Percentiles rank a stretch among this genome's conserved stretches.
Evolutionary conservation across 2,888 invertebrate genomes (phyloP).

Genomic region (Sesamia inferens): DNA sequence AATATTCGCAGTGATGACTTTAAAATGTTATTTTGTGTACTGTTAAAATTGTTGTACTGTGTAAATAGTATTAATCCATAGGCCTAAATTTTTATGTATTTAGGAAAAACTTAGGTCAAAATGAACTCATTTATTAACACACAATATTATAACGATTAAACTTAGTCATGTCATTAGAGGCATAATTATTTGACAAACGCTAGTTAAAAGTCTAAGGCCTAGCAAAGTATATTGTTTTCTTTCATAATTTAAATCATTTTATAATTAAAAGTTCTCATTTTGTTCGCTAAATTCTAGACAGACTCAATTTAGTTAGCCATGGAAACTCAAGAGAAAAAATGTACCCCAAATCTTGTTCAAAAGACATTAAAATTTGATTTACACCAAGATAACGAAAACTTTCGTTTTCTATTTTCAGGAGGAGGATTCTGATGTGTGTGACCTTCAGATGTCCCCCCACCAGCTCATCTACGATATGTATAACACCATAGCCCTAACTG

Average conservation of each 20-base stretch:
- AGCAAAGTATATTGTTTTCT: neutral
- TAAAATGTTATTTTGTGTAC: neutral
- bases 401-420: slow-evolving; percentile 87
- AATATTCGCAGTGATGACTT: slow-evolving; percentile 13
- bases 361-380: too few species aligned
- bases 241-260: neutral
- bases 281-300: neutral
- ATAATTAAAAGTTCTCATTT: neutral
- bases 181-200: neutral
- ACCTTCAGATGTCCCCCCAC: slow-evolving; percentile 94
- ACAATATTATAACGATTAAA: neutral
- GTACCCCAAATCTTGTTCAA: neutral
- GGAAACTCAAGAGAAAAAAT: neutral
- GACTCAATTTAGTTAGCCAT: neutral
- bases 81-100: neutral
- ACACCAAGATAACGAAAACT: neutral
- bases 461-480: slow-evolving; percentile 95
- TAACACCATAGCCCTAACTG: slow-evolving; percentile 94
- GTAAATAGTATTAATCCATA: neutral
- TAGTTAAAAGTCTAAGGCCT: neutral
- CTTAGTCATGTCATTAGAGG: neutral
- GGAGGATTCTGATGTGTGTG: slow-evolving; percentile 92
- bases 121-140: neutral
- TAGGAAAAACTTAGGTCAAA: neutral
- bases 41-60: too few species aligned